These are phyloP conservation scores for Saxidomus purpurata DNA, from an alignment of 1,140 invertebrate genomes.

Conservation along the genomic window DNA sequence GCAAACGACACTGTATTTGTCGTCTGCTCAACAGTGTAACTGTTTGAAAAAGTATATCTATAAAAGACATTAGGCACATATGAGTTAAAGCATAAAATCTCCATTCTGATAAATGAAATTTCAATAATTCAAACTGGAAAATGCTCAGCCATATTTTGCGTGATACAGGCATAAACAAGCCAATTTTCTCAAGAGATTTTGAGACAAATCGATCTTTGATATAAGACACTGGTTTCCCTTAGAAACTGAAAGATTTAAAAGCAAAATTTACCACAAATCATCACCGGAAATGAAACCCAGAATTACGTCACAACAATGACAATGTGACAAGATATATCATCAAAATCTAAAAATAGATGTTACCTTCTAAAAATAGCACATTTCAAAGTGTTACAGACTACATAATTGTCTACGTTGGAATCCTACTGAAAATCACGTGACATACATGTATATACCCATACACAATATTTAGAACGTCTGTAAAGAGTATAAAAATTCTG, in stretches of 20 bases:
- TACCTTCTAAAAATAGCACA: slow-evolving; percentile 65
- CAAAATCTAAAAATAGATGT: slow-evolving; percentile 59
- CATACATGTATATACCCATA: slow-evolving; percentile 46
- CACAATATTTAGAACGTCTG: slow-evolving; percentile 62
- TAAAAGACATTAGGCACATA: too few relatives aligned
- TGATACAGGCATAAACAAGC: not conserved
- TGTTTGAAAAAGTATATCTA: too few relatives aligned
- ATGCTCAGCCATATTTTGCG: not conserved
- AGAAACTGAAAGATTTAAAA: slow-evolving; percentile 41
- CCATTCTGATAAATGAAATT: too few relatives aligned
- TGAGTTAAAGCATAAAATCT: too few relatives aligned
- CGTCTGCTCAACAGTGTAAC: too few relatives aligned
- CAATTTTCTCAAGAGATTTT: not conserved
- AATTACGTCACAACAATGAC: slow-evolving; percentile 65
- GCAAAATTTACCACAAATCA: slow-evolving; percentile 46
- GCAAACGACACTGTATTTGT: too few relatives aligned
- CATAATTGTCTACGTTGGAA: slow-evolving; percentile 44
- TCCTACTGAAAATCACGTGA: slow-evolving; percentile 41
- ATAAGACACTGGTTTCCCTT: slow-evolving; percentile 37
- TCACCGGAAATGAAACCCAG: slow-evolving; percentile 61
- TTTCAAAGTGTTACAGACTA: slow-evolving; percentile 37
- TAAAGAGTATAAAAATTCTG: slow-evolving; percentile 57
- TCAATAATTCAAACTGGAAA: too few relatives aligned
- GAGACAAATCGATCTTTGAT: not conserved
- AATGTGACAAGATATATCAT: slow-evolving; percentile 49